Evolutionary conservation across 2,888 invertebrate species (phyloP).

Genomic region (Lithophane ornitopus): DNA sequence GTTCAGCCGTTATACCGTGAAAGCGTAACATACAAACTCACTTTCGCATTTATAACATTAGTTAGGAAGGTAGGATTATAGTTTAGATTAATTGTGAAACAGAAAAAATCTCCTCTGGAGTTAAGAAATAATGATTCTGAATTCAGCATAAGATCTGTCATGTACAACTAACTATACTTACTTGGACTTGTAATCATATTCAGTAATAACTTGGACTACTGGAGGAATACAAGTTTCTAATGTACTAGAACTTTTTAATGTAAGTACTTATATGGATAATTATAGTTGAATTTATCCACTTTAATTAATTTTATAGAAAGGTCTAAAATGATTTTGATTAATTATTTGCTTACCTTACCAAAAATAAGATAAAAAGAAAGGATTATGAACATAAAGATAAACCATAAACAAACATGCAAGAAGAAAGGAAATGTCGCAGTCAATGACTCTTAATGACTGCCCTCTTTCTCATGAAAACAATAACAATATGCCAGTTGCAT

Average conservation of each 20-base stretch:
- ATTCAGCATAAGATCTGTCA: background rate
- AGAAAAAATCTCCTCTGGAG: background rate
- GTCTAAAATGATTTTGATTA: background rate
- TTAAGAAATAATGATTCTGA: background rate
- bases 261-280: background rate
- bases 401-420: conserved; percentile 35
- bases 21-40: too few species aligned
- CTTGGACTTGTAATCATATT: background rate
- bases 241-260: too few species aligned
- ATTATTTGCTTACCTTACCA: conserved; percentile 13
- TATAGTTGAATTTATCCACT: background rate
- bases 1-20: too few species aligned
- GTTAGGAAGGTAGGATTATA: too few species aligned
- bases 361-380: conserved; percentile 9
- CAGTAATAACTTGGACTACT: too few species aligned
- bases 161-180: background rate
- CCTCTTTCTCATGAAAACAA: conserved; percentile 63
- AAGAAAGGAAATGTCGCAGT: conserved; percentile 43
- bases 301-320: background rate
- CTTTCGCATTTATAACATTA: too few species aligned
- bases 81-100: background rate
- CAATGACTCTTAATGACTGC: conserved; percentile 51
- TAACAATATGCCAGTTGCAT: conserved; percentile 46
- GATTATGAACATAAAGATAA: conserved; percentile 1
- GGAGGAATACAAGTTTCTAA: background rate